A percentile compares a stretch with the other conserved stretches of the same genome.
Evolutionary conservation across 2,113 vertebrate species (phyloP).

Genomic region (Chloroceryle aenea): DNA sequence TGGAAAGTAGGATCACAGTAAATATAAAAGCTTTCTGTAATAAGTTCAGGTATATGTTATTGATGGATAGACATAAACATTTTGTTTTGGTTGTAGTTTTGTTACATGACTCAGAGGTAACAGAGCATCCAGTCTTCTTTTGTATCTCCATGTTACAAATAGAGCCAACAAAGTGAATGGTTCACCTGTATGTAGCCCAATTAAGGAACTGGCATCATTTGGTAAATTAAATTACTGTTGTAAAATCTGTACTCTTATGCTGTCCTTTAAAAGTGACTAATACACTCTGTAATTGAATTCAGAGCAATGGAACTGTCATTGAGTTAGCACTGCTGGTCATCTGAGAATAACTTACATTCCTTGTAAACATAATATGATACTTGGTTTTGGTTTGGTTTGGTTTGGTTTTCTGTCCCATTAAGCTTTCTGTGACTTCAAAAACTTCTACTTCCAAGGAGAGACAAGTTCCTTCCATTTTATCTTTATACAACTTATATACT

Average conservation of each 20-base stretch:
- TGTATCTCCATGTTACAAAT: background rate
- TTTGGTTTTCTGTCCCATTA: background rate
- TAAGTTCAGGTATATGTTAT: background rate
- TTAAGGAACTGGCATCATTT: background rate
- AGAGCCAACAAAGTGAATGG: background rate
- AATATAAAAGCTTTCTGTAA: background rate
- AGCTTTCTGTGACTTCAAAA: background rate
- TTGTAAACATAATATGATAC: background rate
- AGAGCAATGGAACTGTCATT: background rate
- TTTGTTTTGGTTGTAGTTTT: background rate
- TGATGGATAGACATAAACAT: fast-evolving
- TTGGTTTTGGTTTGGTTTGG: background rate
- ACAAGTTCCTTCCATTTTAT: background rate
- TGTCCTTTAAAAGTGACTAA: background rate
- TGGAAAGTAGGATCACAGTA: background rate
- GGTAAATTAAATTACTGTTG: background rate
- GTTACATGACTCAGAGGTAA: background rate
- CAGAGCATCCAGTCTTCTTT: background rate
- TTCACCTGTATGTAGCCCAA: background rate
- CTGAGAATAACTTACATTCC: background rate
- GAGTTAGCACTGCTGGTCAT: background rate
- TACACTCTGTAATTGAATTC: background rate
- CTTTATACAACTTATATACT: background rate
- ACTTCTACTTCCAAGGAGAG: background rate
- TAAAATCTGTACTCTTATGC: background rate